Evolutionary conservation across 2,888 invertebrate genomes (phyloP).

Genomic region (Drosophila atroscutellata): DNA sequence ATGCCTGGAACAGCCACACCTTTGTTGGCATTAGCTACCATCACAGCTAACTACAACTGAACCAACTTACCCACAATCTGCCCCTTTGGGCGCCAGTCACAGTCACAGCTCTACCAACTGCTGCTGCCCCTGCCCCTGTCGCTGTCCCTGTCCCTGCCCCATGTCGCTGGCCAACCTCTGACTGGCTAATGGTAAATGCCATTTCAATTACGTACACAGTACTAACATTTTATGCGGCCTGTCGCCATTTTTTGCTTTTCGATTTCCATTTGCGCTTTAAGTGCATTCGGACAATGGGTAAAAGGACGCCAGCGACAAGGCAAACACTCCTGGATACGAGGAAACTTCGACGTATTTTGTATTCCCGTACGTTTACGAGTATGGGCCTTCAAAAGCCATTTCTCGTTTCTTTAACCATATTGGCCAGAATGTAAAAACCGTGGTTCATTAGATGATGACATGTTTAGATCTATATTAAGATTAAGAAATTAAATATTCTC

Average conservation of each 20-base stretch:
- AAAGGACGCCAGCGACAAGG: slow-evolving; percentile 40
- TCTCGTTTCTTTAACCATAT: background rate
- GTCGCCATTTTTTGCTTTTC: slow-evolving; percentile 65
- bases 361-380: background rate
- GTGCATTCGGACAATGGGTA: slow-evolving; percentile 64
- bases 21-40: slow-evolving; percentile 51
- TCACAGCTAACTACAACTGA: slow-evolving; percentile 15
- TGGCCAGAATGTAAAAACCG: background rate
- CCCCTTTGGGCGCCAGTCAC: slow-evolving; percentile 3
- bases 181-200: slow-evolving; percentile 76
- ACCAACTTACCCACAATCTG: slow-evolving; percentile 19
- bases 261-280: slow-evolving; percentile 74
- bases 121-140: background rate
- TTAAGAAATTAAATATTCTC: background rate
- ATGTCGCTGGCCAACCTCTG: slow-evolving; percentile 9
- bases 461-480: background rate
- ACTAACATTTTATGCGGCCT: slow-evolving; percentile 78
- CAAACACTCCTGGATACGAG: slow-evolving; percentile 16
- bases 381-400: background rate
- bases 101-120: slow-evolving; percentile 1
- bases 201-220: slow-evolving; percentile 78
- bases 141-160: background rate
- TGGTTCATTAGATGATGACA: background rate
- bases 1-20: slow-evolving; percentile 57
- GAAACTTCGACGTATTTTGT: background rate